Conservation (phyloP, 2,797 vertebrate genomes). For the Anomalospiza imberbis region DNA sequence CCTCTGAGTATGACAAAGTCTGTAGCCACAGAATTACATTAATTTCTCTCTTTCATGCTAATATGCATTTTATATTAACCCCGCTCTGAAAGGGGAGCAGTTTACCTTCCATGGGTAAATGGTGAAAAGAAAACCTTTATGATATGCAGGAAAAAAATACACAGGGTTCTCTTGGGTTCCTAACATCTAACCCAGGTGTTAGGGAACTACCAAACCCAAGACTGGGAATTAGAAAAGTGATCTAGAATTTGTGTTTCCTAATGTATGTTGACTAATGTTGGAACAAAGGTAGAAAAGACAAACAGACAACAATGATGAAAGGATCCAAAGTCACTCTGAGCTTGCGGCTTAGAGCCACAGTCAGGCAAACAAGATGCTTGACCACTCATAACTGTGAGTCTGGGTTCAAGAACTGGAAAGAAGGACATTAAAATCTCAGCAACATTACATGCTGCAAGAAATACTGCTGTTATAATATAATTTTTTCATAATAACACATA, state of each 20-base stretch:
- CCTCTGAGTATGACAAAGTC: constrained; percentile 23
- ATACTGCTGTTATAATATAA: neutral
- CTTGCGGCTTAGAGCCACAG: neutral
- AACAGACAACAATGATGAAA: neutral
- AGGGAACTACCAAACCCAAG: neutral
- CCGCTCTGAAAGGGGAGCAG: constrained; percentile 4
- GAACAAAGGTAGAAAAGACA: neutral
- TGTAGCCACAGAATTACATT: constrained; percentile 13
- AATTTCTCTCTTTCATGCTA: constrained; percentile 32
- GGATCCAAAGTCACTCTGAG: neutral
- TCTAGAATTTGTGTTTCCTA: neutral
- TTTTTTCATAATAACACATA: neutral
- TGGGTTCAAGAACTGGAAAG: neutral
- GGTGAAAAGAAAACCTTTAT: constrained; percentile 9
- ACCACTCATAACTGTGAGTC: neutral
- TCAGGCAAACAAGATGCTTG: neutral
- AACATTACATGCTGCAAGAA: neutral
- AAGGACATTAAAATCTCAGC: neutral
- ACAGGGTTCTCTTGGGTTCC: neutral
- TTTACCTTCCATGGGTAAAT: constrained; percentile 3
- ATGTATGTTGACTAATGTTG: neutral
- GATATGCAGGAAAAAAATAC: neutral
- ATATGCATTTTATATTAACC: constrained; percentile 31
- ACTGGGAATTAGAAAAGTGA: neutral
- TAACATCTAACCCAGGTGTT: neutral